These are phyloP conservation scores for Hirtodrosophila alboralis DNA, from an alignment of 2,888 invertebrate species.

Conservation along the genomic window DNA sequence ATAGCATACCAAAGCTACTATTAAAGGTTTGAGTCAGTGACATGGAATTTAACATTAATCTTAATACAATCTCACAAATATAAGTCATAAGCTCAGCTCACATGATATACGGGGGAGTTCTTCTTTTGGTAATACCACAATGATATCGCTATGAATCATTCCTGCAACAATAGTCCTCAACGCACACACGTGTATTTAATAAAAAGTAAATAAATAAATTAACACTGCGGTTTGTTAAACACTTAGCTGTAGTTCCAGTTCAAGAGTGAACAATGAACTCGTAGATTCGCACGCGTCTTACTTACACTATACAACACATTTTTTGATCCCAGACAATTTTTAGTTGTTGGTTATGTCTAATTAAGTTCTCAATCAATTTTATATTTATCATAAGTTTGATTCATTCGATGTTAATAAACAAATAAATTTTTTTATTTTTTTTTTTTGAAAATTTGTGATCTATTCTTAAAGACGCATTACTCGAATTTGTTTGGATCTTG, in stretches of 20 bases:
- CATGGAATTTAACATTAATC: conserved; percentile 17
- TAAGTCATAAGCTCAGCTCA: neutral
- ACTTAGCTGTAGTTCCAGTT: neutral
- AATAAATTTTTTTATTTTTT: too few species aligned
- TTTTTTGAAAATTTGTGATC: too few species aligned
- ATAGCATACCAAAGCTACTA: conserved; percentile 30
- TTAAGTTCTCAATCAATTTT: too few species aligned
- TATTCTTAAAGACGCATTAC: too few species aligned
- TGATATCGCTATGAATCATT: conserved; percentile 22
- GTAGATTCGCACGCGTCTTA: neutral
- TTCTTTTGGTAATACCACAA: neutral
- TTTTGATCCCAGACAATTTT: too few species aligned
- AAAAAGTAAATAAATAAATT: conserved; percentile 13
- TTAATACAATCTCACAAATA: conserved; percentile 7
- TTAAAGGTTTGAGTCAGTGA: conserved; percentile 32
- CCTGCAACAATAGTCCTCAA: too few species aligned
- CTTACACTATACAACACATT: too few species aligned
- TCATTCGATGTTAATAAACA: too few species aligned
- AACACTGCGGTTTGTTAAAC: conserved; percentile 1
- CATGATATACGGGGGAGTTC: neutral
- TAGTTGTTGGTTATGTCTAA: too few species aligned
- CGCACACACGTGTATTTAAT: too few species aligned
- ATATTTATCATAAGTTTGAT: too few species aligned
- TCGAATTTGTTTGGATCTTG: too few species aligned
- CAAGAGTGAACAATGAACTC: neutral